Percentiles rank a stretch among this genome's conserved stretches.
Evolutionary conservation across 1,140 invertebrate genomes (phyloP).

Genomic region (Drosophila novamexicana): DNA sequence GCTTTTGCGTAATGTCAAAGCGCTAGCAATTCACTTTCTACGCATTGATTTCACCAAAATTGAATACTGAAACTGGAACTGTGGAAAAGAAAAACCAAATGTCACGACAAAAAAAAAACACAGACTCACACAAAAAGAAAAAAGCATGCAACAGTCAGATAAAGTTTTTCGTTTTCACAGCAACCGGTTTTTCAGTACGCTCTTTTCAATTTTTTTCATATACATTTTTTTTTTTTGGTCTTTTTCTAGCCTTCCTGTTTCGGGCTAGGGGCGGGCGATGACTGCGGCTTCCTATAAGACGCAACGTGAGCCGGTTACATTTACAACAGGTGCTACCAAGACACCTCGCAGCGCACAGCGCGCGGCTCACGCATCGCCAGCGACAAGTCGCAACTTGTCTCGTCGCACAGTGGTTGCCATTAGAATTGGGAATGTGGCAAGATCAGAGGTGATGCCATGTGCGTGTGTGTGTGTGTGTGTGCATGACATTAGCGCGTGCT

Average conservation of each 20-base stretch:
- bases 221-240: constrained; percentile 36
- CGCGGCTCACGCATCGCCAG: constrained; percentile 10
- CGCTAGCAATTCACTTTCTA: constrained; percentile 72
- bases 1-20: constrained; percentile 50
- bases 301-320: constrained; percentile 63
- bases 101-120: constrained; percentile 21
- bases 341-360: constrained; percentile 12
- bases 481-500: constrained; percentile 66
- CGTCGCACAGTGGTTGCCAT: constrained; percentile 24
- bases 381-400: background rate
- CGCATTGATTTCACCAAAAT: constrained; percentile 78
- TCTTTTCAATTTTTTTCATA: constrained; percentile 13
- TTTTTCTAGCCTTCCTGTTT: constrained; percentile 55
- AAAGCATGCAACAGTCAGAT: constrained; percentile 14
- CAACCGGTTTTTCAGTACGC: constrained; percentile 60
- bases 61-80: constrained; percentile 57
- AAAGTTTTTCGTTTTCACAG: constrained; percentile 71
- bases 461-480: constrained; percentile 1
- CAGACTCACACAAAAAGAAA: background rate
- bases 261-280: constrained; percentile 27
- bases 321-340: constrained; percentile 61
- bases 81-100: constrained; percentile 60
- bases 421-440: constrained; percentile 42
- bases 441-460: constrained; percentile 23
- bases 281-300: constrained; percentile 67